phyloP scores from a whole-genome alignment of 2,888 invertebrate genomes.

The Lasioglossum calceatum region DNA sequence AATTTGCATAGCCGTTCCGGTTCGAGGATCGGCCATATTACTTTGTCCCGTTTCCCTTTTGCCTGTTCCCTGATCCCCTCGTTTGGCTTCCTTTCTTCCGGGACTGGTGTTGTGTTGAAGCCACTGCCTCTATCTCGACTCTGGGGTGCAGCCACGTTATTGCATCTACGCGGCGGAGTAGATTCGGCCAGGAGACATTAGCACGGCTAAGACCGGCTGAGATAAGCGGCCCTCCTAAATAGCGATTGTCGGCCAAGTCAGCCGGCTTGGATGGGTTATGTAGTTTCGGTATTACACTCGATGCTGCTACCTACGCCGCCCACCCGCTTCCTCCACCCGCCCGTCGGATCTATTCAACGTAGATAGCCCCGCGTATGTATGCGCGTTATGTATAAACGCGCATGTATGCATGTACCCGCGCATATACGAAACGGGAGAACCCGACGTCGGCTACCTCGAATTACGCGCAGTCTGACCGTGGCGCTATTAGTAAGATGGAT shows the following conservation, averaged over 20 bases:
- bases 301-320: conserved; percentile 34
- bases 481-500: conserved; percentile 59
- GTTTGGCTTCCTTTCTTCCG: conserved; percentile 7
- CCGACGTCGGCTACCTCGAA: conserved; percentile 55
- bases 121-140: not conserved
- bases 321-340: conserved; percentile 39
- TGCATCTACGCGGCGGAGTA: conserved; percentile 32
- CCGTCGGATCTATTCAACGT: conserved; percentile 59
- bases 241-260: conserved; percentile 73
- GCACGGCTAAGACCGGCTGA: conserved; percentile 63
- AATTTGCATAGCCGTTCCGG: not conserved
- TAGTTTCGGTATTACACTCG: conserved; percentile 70
- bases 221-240: conserved; percentile 70
- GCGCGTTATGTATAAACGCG: conserved; percentile 16
- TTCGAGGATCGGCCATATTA: not conserved
- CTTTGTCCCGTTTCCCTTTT: not conserved
- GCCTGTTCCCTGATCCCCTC: not conserved
- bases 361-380: conserved; percentile 58
- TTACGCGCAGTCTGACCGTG: conserved; percentile 60
- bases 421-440: conserved; percentile 19
- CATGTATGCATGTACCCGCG: conserved; percentile 1
- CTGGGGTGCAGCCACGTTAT: conserved; percentile 28
- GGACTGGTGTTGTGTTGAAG: not conserved
- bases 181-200: conserved; percentile 63
- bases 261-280: conserved; percentile 69